Evolutionary conservation across 2,797 vertebrate species (phyloP), one percentile per base, ranked within the genome.

Genomic region (Ambastaia sidthimunki): DNA sequence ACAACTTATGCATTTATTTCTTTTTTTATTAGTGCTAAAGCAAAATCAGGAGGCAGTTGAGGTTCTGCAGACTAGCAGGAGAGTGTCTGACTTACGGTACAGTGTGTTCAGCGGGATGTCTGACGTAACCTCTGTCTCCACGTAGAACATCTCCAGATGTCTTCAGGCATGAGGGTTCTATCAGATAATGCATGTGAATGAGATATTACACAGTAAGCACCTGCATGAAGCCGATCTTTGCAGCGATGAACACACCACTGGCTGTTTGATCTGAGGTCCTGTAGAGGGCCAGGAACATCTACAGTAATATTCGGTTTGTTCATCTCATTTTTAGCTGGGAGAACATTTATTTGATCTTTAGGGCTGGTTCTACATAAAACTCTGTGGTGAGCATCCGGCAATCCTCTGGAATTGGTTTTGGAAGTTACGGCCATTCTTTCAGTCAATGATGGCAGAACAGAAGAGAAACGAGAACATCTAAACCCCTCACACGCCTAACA

Each of bases 301-400:
- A n/a, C n/a, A n/a, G n/a, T n/a, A 68, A 76, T 76, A 68, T 76
- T 16, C 23, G 19, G 52, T 76, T 15, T 59, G 18, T 76, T 59
- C 37, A 68, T 59, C 74, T 76, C 68, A 4, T 1, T 19, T 76
- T 68, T 47, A 57, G 50, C 37, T 68, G 34, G 9, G 28, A 57
- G 3, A 31, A 19, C 2, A 10, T 15, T 44, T 31, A 28, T 31
- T 31, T 59, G 34, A 76, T 47, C 34, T 55, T n/a, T 25, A 25
- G n/a, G 1, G 18, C 37, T 19, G 44, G 21, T 60, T 23, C 57
- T 25, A 60, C 57, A 28, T 28, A 52, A 18, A 52, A 7, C 7
- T 37, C 23, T 31, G 15, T 1, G 19, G 57, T 12, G 25, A 44
- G 21, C 28, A 52, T 2, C 13, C 0, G 7, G 0, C 1, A 9